Evolutionary conservation across 37 sponge, comb jelly and placozoan genomes (phyloP).

Genomic region (Hormiphora californensis): DNA sequence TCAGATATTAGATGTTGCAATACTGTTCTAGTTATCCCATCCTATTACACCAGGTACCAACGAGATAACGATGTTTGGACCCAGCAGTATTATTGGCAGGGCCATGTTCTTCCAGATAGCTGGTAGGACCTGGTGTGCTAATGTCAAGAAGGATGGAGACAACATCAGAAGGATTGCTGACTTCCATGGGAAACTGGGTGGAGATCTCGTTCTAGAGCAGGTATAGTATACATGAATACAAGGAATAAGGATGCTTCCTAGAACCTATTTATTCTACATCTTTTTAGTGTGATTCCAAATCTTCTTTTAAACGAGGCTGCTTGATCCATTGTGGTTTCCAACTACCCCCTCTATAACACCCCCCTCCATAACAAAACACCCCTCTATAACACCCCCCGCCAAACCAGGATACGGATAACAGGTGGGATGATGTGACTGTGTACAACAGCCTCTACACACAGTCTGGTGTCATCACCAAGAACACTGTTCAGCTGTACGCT

Average conservation of each 20-base stretch:
- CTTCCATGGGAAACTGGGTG: background rate
- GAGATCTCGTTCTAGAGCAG: no score
- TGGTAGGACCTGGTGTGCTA: background rate
- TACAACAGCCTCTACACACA: slow-evolving; percentile 11
- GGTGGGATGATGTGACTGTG: background rate
- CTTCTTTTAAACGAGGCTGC: no score
- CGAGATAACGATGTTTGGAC: slow-evolving; percentile 16
- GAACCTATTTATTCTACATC: no score
- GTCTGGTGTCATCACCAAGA: no score
- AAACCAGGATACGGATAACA: background rate
- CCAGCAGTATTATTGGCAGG: background rate
- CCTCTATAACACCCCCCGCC: no score
- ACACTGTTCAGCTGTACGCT: no score
- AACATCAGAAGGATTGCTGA: background rate
- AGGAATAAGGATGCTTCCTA: no score
- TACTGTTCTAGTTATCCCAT: background rate
- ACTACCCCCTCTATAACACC: no score
- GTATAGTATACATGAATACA: no score
- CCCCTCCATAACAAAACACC: no score
- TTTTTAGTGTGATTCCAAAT: no score
- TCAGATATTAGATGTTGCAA: background rate
- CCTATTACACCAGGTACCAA: background rate
- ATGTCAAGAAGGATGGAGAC: background rate
- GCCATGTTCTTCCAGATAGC: background rate
- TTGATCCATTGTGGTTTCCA: no score